Evolutionary conservation across 2,888 invertebrate species (phyloP), one percentile per base, ranked within the genome.

Genomic region (Glaucopsyche alexis): DNA sequence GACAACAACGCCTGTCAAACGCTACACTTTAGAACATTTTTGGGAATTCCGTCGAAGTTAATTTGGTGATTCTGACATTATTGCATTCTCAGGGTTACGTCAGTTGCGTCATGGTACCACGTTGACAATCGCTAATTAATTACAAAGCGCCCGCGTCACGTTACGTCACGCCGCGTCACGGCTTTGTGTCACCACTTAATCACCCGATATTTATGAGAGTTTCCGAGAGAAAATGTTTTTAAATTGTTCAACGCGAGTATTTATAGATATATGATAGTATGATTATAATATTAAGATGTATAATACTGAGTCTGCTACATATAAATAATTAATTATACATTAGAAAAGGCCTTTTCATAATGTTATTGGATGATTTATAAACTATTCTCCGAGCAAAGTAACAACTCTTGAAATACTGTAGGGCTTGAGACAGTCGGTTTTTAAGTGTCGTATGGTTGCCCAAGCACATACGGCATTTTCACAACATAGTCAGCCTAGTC

Each of bases 171-270:
- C 42, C 42, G 42, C 42, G 60, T 60, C 60, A 60, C 60, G 60
- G 60, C 60, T 60, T 60, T 60, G 60, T 60, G 60, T 60, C 60
- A 60, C 11, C 60, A 38, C 60, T 38, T 60, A 29, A 60, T 60
- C 60, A 60, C 29, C 29, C 29, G 60, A 29, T 60, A 29, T 29
- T 60, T 38, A 60, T 13, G 60, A 60, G 55, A 16, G 29, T 29
- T 29, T 13, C 11, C 5, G 5, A 19, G 1, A n/a, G 29, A 11
- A 60, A 13, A 11, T 60, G 6, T 60, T 60, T 60, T 60, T 11
- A 55, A 55, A 55, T 19, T 11, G 19, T 55, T 11, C 9, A 55
- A 55, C 11, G 6, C 4, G n/a, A n/a, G n/a, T n/a, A n/a, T 55
- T 50, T 50, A 7, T 7, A 50, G 14, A n/a, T 14, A 50, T 50